These are phyloP conservation scores for Acromyrmex heyeri DNA, from an alignment of 1,140 invertebrate genomes.

Conservation along the genomic window DNA sequence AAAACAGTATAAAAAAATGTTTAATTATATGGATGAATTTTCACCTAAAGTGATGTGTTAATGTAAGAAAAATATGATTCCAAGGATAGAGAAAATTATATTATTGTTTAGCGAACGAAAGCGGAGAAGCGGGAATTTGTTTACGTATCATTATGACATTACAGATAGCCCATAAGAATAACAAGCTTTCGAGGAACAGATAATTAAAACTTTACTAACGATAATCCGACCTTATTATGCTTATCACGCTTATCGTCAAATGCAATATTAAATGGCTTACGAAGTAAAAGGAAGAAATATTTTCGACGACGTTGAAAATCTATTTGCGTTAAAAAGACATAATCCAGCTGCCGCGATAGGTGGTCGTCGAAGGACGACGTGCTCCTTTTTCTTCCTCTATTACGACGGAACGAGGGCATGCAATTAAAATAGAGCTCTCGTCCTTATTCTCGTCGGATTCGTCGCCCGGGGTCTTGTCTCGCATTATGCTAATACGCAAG, in stretches of 20 bases:
- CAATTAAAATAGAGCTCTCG: slow-evolving; percentile 26
- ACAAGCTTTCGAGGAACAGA: background rate
- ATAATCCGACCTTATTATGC: background rate
- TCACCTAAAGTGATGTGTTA: too few relatives aligned
- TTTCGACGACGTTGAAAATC: background rate
- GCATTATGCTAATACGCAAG: slow-evolving; percentile 56
- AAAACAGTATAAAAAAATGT: too few relatives aligned
- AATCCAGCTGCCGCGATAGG: background rate
- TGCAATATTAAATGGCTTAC: background rate
- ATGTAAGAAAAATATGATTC: too few relatives aligned
- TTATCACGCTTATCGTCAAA: background rate
- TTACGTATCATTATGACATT: background rate
- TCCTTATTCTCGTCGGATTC: slow-evolving; percentile 16
- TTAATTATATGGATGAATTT: too few relatives aligned
- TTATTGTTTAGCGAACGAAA: background rate
- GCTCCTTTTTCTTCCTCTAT: background rate
- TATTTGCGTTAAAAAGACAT: background rate
- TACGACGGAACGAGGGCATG: slow-evolving; percentile 12
- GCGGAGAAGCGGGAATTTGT: background rate
- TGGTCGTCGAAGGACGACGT: background rate
- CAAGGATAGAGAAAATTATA: too few relatives aligned
- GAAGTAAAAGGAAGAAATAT: background rate
- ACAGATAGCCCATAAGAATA: background rate
- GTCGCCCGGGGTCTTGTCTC: slow-evolving; percentile 25
- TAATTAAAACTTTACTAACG: background rate